phyloP scores from a whole-genome alignment of 2,888 invertebrate species.

The Papilio elwesi region DNA sequence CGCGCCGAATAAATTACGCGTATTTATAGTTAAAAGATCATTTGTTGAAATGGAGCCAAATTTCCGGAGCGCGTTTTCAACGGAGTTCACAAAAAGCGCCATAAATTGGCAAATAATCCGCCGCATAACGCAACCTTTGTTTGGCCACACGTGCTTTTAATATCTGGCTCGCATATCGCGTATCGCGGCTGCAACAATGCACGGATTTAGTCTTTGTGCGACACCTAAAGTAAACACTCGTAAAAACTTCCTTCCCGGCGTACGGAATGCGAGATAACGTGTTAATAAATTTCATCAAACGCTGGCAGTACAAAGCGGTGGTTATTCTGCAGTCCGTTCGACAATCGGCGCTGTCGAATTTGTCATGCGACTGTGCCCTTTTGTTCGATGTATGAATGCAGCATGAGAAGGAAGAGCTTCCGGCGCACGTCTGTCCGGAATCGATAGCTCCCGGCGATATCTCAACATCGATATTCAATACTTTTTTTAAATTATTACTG shows the following conservation, averaged over 20 bases:
- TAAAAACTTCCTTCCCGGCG: constrained; percentile 64
- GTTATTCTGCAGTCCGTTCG: constrained; percentile 65
- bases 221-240: constrained; percentile 77
- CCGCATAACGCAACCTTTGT: constrained; percentile 85
- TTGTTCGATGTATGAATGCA: constrained; percentile 70
- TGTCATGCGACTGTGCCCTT: constrained; percentile 74
- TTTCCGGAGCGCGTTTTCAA: constrained; percentile 80
- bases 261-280: constrained; percentile 48
- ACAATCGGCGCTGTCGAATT: constrained; percentile 78
- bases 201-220: constrained; percentile 79
- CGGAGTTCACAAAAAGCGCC: constrained; percentile 82
- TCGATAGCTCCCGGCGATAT: constrained; percentile 74
- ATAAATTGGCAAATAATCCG: constrained; percentile 85
- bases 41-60: constrained; percentile 84
- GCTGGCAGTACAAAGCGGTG: constrained; percentile 61
- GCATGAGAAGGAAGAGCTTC: constrained; percentile 80
- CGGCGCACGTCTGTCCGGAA: constrained; percentile 63
- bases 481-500: constrained; percentile 63
- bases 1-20: constrained; percentile 65
- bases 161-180: constrained; percentile 64
- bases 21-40: constrained; percentile 82
- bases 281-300: constrained; percentile 81
- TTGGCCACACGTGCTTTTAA: constrained; percentile 85
- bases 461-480: constrained; percentile 75
- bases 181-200: constrained; percentile 69